A percentile compares a stretch with the other conserved stretches of the same genome.
These are phyloP conservation scores for Cavia aperea DNA, from an alignment of 2,113 vertebrate species.

Conservation along the genomic window DNA sequence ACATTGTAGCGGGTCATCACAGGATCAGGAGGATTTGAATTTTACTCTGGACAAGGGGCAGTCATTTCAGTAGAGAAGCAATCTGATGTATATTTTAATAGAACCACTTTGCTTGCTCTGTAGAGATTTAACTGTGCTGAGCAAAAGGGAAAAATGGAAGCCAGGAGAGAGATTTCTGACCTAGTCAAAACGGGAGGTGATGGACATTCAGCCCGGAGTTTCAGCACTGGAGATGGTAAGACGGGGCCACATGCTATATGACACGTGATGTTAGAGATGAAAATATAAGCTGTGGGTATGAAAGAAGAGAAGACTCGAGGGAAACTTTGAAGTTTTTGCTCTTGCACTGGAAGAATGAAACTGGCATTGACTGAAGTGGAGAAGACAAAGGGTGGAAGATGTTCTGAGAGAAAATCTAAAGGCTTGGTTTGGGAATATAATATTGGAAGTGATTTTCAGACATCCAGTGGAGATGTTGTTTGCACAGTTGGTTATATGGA, in stretches of 20 bases:
- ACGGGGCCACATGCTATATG: neutral
- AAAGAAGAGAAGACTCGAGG: neutral
- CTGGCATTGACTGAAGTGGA: neutral
- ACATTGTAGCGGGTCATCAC: neutral
- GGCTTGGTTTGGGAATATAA: neutral
- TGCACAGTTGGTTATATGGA: neutral
- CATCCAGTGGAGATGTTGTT: neutral
- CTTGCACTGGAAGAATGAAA: neutral
- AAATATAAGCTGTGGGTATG: neutral
- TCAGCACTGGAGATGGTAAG: neutral
- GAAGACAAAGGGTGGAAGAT: neutral
- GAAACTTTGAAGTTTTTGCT: neutral
- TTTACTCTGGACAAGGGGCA: neutral
- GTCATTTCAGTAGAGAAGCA: neutral
- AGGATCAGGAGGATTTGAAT: neutral
- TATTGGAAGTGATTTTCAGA: neutral
- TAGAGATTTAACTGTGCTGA: neutral
- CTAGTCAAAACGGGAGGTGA: neutral
- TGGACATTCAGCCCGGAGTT: neutral
- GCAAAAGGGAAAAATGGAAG: neutral
- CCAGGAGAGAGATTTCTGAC: neutral
- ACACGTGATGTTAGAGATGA: neutral
- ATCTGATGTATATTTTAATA: neutral
- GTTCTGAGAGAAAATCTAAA: neutral
- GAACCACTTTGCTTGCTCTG: neutral